A percentile compares a stretch with the other conserved stretches of the same genome.
Evolutionary conservation across 2,113 vertebrate species (phyloP).

Genomic region (Gavialis gangeticus): DNA sequence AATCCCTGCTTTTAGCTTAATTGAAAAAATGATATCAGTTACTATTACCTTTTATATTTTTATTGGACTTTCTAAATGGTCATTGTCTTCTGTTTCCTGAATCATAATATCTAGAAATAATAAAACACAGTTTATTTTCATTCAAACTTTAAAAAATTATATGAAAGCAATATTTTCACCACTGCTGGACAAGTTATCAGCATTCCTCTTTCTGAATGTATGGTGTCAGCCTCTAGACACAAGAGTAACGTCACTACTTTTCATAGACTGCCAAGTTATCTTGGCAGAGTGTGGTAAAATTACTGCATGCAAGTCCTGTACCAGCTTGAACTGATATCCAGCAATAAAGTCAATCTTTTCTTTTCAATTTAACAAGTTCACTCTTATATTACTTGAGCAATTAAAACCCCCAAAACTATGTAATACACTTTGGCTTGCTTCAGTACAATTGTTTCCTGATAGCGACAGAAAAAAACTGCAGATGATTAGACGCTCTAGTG

Average conservation of each 20-base stretch:
- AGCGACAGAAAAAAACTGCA: not conserved
- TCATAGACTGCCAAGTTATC: not conserved
- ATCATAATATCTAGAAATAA: not conserved
- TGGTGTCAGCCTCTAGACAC: not conserved
- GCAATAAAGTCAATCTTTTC: not conserved
- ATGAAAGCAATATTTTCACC: not conserved
- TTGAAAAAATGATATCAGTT: not conserved
- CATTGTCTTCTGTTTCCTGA: not conserved
- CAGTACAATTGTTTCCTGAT: not conserved
- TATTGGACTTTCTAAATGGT: not conserved
- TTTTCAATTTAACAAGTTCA: not conserved
- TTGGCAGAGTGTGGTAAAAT: not conserved
- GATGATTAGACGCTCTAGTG: not conserved
- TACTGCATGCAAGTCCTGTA: not conserved
- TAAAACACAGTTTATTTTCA: not conserved
- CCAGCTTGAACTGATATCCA: conserved; percentile 9
- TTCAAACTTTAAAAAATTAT: not conserved
- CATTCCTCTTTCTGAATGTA: not conserved
- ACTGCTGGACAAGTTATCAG: not conserved
- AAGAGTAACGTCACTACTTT: not conserved
- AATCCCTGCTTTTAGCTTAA: not conserved
- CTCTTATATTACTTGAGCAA: not conserved
- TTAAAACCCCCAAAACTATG: not conserved
- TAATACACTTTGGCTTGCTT: not conserved
- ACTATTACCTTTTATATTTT: not conserved